A percentile compares a stretch with the other conserved stretches of the same genome.
Evolutionary conservation across 2,797 vertebrate species (phyloP).

Genomic region (Liparis tanakae): DNA sequence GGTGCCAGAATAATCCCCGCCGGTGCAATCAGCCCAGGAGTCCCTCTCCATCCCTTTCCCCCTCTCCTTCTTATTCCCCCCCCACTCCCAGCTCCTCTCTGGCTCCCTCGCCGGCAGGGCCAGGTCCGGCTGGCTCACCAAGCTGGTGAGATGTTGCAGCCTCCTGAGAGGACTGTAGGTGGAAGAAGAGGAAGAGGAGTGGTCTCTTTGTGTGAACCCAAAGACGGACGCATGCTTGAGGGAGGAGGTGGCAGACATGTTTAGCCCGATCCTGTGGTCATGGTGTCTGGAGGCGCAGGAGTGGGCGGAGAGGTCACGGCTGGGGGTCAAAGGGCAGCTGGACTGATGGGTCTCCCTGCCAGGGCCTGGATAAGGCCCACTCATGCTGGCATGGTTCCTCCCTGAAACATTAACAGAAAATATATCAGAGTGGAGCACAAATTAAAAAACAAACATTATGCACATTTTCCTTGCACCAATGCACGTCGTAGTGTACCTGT

Average conservation of each 20-base stretch:
- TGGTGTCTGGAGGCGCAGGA: conserved; percentile 81
- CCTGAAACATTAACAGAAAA: conserved; percentile 61
- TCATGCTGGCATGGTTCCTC: conserved; percentile 87
- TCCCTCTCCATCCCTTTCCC: conserved; percentile 43
- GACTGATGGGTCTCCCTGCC: conserved; percentile 81
- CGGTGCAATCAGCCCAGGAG: conserved; percentile 47
- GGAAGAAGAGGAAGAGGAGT: conserved; percentile 63
- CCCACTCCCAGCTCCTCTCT: conserved; percentile 66
- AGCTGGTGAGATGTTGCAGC: conserved; percentile 91
- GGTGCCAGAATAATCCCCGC: conserved; percentile 51
- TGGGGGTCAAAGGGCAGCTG: conserved; percentile 82
- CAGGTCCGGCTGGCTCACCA: conserved; percentile 86
- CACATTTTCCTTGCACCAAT: not conserved
- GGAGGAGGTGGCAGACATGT: conserved; percentile 79
- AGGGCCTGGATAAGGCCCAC: conserved; percentile 85
- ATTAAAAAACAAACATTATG: not conserved
- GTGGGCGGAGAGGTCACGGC: conserved; percentile 73
- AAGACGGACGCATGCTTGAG: conserved; percentile 78
- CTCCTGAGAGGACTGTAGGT: conserved; percentile 89
- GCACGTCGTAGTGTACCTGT: not conserved
- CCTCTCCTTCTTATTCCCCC: conserved; percentile 38
- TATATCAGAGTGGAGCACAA: not conserved
- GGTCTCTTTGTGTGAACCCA: conserved; percentile 82
- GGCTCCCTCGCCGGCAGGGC: conserved; percentile 60
- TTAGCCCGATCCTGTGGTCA: conserved; percentile 71